phyloP scores from a whole-genome alignment of 2,888 invertebrate genomes.

The Eudasyphora cyanicolor region DNA sequence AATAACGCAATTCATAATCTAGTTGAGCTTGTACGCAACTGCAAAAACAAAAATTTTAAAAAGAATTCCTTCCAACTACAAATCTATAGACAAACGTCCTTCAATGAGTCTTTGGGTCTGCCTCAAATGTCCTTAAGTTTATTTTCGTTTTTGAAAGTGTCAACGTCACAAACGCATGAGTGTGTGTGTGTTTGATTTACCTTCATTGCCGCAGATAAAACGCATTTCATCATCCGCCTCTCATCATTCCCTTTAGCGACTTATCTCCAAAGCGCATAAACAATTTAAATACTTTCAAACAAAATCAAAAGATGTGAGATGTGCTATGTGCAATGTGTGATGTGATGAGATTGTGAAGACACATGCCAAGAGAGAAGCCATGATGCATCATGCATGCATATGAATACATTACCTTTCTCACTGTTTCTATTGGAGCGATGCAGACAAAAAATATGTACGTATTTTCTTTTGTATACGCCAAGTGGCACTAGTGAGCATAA shows the following conservation, averaged over 20 bases:
- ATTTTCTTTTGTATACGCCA: slow-evolving; percentile 32
- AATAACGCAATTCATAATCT: no score
- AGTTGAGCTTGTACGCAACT: no score
- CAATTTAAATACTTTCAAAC: slow-evolving; percentile 26
- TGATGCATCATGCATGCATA: background rate
- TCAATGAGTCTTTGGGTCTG: background rate
- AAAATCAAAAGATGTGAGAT: background rate
- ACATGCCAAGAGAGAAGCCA: background rate
- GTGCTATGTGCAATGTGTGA: no score
- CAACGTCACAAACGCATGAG: background rate
- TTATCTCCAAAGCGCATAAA: slow-evolving; percentile 28
- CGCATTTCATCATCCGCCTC: background rate
- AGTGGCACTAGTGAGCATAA: slow-evolving; percentile 31
- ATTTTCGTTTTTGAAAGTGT: background rate
- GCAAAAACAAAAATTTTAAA: no score
- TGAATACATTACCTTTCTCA: slow-evolving; percentile 33
- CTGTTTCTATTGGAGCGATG: background rate
- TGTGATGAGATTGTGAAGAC: no score
- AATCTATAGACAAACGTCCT: background rate
- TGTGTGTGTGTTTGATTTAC: background rate
- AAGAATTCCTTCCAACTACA: no score
- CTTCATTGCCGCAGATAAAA: background rate
- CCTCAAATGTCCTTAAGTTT: background rate
- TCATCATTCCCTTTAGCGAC: background rate
- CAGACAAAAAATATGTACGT: background rate